Evolutionary conservation across 2,888 invertebrate species (phyloP), one percentile per base, ranked within the genome.

Genomic region (Drosophila lacicola): DNA sequence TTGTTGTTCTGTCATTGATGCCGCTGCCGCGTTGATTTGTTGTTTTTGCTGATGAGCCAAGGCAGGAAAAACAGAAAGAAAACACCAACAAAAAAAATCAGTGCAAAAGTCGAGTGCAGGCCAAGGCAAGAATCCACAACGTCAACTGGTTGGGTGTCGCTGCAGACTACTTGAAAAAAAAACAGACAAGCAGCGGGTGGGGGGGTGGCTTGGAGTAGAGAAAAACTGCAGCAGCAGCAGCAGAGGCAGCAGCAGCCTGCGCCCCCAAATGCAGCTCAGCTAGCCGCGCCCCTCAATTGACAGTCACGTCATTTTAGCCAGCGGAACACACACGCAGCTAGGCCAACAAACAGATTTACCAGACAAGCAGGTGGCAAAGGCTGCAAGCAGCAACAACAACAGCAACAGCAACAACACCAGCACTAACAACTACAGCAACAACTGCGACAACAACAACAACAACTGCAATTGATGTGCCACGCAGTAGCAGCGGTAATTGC

Each of bases 351-450:
- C 73, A 65, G 76, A 79, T 79, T 79, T 79, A 68, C 81, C 86
- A 83, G 83, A 84, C 84, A 82, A 87, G 83, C 83, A 83, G 83
- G 83, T 83, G 83, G 83, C 83, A 86, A 82, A 71, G 76, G 65
- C 80, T 82, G 70, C 69, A 54, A 74, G 78, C 76, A 56, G 69
- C 36, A 42, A 46, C 62, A 29, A 49, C 57, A 8, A 36, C 45
- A 73, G 33, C 63, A 64, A 17, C 42, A 51, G 33, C 63, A 64
- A 17, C 42, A 51, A 6, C 55, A 56, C n/a, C 67, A 45, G 4
- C 17, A 39, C 25, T 42, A 51, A 47, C 46, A 53, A 49, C 21
- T 11, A 51, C 25, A 1, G 25, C 65, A 61, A 64, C 65, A 64
- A 65, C 17, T 17, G 17, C 17, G 17, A 17, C 66, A 71, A 71